These are phyloP conservation scores for Drosophila obscura DNA, from an alignment of 1,140 invertebrate species.

Conservation along the genomic window DNA sequence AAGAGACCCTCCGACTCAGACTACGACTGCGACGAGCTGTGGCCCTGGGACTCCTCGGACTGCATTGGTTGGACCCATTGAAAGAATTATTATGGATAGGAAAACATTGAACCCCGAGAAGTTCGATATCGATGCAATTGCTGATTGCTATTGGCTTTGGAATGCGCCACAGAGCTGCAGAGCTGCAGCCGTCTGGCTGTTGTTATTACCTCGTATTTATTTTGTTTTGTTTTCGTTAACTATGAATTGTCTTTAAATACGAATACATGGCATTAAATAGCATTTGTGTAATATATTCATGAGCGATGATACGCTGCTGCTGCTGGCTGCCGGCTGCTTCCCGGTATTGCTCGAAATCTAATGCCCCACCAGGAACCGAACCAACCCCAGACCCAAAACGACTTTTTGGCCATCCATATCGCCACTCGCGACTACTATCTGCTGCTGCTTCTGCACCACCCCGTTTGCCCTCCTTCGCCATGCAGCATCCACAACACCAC, in stretches of 20 bases:
- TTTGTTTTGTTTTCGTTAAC: constrained; percentile 31
- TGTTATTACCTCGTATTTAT: not conserved
- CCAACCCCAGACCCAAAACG: constrained; percentile 3
- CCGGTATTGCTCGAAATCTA: constrained; percentile 79
- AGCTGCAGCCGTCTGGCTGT: not conserved
- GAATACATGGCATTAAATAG: constrained; percentile 81
- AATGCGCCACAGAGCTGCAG: constrained; percentile 13
- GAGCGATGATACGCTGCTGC: constrained; percentile 40
- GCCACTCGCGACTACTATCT: constrained; percentile 29
- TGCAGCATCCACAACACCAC: constrained; percentile 28
- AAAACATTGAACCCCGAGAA: constrained; percentile 71
- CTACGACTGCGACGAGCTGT: too few relatives aligned
- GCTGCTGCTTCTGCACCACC: not conserved
- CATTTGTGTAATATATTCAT: constrained; percentile 82
- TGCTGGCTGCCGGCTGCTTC: constrained; percentile 53
- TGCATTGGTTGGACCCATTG: constrained; percentile 44
- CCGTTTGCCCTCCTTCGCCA: not conserved
- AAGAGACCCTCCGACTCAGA: not conserved
- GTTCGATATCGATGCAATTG: constrained; percentile 79
- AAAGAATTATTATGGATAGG: constrained; percentile 78
- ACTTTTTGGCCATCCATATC: constrained; percentile 41
- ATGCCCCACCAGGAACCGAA: constrained; percentile 23
- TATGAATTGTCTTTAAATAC: constrained; percentile 81
- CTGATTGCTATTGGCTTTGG: constrained; percentile 63
- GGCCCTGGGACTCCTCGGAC: constrained; percentile 7